Percentiles rank a stretch among this genome's conserved stretches.
Conservation (phyloP, 2,797 vertebrate genomes). For the Rhinophrynus dorsalis region DNA sequence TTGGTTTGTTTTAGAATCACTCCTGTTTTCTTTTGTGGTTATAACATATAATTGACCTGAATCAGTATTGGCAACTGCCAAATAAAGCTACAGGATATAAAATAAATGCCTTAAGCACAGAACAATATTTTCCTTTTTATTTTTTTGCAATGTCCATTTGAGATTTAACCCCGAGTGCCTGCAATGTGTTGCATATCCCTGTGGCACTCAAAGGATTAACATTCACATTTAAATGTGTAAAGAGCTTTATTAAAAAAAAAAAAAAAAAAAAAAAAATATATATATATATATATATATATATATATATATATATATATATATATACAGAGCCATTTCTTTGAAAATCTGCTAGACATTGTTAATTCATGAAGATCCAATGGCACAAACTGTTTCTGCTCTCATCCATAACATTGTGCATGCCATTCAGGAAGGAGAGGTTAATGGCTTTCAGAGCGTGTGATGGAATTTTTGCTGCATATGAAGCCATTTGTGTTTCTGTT, state of each 20-base stretch:
- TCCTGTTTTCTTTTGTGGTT: too few species aligned
- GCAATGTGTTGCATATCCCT: too few species aligned
- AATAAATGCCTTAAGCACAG: neutral
- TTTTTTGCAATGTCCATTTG: neutral
- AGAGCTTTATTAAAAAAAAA: too few species aligned
- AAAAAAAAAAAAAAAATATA: slow-evolving; percentile 6
- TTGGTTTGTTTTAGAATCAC: too few species aligned
- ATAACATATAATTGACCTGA: slow-evolving; percentile 35
- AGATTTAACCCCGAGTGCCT: too few species aligned
- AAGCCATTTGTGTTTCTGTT: slow-evolving; percentile 15
- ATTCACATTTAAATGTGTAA: slow-evolving; percentile 12
- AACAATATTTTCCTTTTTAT: slow-evolving; percentile 1
- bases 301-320: too few species aligned
- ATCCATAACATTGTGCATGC: neutral
- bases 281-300: too few species aligned
- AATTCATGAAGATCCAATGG: slow-evolving; percentile 11
- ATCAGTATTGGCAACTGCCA: slow-evolving; percentile 27
- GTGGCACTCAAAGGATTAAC: too few species aligned
- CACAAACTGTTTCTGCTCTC: neutral
- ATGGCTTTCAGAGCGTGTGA: slow-evolving; percentile 9
- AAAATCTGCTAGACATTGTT: neutral
- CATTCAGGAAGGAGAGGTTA: slow-evolving; percentile 17
- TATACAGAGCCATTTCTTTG: too few species aligned
- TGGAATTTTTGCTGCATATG: slow-evolving; percentile 1
- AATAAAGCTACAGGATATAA: slow-evolving; percentile 37